Percentiles rank a stretch among this genome's conserved stretches.
Evolutionary conservation across 2,888 invertebrate species (phyloP).

Genomic region (Embidobia sp.): DNA sequence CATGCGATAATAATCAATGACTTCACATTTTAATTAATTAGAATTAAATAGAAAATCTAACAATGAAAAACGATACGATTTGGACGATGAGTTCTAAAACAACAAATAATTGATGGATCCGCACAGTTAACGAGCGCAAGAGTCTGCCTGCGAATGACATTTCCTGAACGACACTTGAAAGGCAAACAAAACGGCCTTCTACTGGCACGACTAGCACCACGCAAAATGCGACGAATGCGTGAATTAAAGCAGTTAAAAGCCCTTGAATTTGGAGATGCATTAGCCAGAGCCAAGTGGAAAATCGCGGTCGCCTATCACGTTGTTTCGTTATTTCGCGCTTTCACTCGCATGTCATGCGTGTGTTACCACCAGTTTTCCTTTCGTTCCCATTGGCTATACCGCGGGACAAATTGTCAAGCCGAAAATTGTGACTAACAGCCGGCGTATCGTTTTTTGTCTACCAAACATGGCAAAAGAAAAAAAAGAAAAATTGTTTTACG

Average conservation of each 20-base stretch:
- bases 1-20: no score
- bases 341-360: conserved; percentile 65
- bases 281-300: conserved; percentile 61
- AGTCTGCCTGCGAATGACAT: conserved; percentile 29
- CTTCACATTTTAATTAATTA: no score
- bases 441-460: not conserved
- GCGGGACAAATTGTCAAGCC: conserved; percentile 6
- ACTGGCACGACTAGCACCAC: conserved; percentile 60
- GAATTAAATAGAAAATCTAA: not conserved
- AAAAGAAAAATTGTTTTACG: conserved; percentile 1
- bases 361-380: conserved; percentile 62
- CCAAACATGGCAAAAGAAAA: no score
- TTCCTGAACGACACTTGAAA: conserved; percentile 14
- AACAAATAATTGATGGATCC: not conserved
- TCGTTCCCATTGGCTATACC: conserved; percentile 63
- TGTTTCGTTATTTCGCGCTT: conserved; percentile 62
- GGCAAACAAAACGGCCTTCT: conserved; percentile 47
- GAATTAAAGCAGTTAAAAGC: not conserved
- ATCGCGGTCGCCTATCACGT: conserved; percentile 59
- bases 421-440: conserved; percentile 38
- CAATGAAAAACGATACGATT: not conserved
- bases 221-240: conserved; percentile 48
- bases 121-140: conserved; percentile 21
- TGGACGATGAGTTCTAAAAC: no score
- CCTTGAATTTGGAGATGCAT: conserved; percentile 12